These are phyloP conservation scores for Urocolius indicus DNA, from an alignment of 2,113 vertebrate species.

Conservation along the genomic window DNA sequence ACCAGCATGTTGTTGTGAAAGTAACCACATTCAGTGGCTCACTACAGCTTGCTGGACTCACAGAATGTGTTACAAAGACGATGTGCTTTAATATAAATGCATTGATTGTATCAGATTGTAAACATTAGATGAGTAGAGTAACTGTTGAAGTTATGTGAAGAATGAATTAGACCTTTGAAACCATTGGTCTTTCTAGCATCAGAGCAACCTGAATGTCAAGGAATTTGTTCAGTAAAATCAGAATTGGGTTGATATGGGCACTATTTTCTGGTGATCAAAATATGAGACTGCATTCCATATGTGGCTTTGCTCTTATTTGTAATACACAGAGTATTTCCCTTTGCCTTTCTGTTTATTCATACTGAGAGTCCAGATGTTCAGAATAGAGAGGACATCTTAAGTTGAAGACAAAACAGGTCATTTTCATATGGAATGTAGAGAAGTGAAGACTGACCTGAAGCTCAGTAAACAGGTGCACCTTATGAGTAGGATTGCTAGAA, in stretches of 20 bases:
- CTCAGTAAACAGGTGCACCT: neutral
- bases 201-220: neutral
- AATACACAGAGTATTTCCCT: neutral
- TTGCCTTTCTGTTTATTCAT: neutral
- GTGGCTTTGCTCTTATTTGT: neutral
- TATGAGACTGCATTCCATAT: neutral
- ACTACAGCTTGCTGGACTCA: slow-evolving; percentile 47
- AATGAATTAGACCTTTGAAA: slow-evolving; percentile 18
- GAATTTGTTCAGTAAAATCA: neutral
- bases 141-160: slow-evolving; percentile 4
- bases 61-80: slow-evolving; percentile 49
- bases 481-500: neutral
- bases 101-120: slow-evolving; percentile 19
- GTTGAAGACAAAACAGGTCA: neutral
- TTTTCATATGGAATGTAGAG: neutral
- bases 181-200: neutral
- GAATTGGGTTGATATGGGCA: neutral
- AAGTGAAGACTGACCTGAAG: neutral
- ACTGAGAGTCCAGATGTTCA: neutral
- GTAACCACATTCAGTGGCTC: neutral
- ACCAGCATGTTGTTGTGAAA: neutral
- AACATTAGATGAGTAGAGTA: slow-evolving; percentile 33
- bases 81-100: slow-evolving; percentile 52
- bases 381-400: neutral
- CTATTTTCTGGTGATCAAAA: neutral